Base-by-base conservation (phyloP, 1,140 invertebrate species). In the Drosophila burlai region DNA sequence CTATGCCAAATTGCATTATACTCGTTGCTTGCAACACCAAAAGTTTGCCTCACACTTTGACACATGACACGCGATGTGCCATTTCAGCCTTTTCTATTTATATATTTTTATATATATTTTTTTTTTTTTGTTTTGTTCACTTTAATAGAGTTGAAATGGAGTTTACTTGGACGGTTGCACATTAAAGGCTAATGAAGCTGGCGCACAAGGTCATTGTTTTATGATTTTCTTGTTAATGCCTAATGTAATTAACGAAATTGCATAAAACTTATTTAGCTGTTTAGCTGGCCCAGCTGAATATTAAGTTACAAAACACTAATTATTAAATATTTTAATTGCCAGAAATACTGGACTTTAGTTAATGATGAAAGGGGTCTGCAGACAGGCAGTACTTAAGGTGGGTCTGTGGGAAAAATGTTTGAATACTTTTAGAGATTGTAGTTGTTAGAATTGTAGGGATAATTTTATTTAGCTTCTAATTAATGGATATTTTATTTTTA, bases 1-100 rank as follows among this genome's bases (percentile, higher is more conserved):
- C 82, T 78, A 78, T 84, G 82, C 66, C 82, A 81, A 74, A 84
- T 68, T 85, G 82, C 72, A 84, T 77, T 85, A 76, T 81, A 63
- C 57, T 79, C 57, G 67, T 49, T 61, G 47, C 47, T 49, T 49
- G 4, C 67, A 74, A 74, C 52, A 73, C 54, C 46, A 15, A 24
- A 50, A 45, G 45, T 73, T 73, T 73, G 71, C 67, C 71, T 52
- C 77, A 84, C 75, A 73, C 81, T 85, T 85, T 84, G 81, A 84
- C 81, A 84, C 43, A 77, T 84, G 82, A 85, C 82, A 84, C 82
- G 74, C 74, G 49, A 81, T 69, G 73, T 85, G 82, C 60, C 77
- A 61, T 52, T 63, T 63, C 31, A 34, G 46, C 34, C 24, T 66
- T 61, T 50, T 40, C 54, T 26, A 57, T 57, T 57, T 57, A 26